phyloP scores from a whole-genome alignment of 2,797 vertebrate species.

The Amazonetta brasiliensis region DNA sequence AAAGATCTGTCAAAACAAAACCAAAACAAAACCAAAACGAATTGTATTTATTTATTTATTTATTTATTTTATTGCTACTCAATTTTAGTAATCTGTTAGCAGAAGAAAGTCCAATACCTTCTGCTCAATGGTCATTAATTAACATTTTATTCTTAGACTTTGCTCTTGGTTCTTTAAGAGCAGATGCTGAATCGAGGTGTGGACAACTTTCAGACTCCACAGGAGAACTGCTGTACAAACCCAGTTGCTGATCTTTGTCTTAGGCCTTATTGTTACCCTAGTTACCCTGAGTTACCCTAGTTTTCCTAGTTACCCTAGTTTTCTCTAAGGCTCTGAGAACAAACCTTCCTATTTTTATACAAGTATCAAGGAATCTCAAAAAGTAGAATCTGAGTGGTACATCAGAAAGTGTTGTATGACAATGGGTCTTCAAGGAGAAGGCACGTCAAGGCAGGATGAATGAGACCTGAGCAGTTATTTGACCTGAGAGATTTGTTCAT shows the following conservation, averaged over 20 bases:
- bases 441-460: rapidly evolving
- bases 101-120: background rate
- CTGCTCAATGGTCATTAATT: background rate
- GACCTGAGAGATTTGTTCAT: background rate
- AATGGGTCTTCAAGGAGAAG: background rate
- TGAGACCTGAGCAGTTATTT: background rate
- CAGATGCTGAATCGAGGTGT: background rate
- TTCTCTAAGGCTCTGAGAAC: background rate
- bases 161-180: background rate
- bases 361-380: background rate
- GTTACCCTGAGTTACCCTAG: too few species aligned
- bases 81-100: background rate
- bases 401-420: background rate
- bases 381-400: background rate
- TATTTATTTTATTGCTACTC: background rate
- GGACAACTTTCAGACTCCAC: background rate
- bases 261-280: background rate
- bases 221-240: background rate
- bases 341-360: background rate
- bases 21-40: background rate
- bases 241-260: background rate
- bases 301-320: background rate
- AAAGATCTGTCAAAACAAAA: background rate
- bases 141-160: background rate
- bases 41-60: too few species aligned